Base-by-base conservation (phyloP, 2,888 invertebrate species). In the Watsonalla binaria region DNA sequence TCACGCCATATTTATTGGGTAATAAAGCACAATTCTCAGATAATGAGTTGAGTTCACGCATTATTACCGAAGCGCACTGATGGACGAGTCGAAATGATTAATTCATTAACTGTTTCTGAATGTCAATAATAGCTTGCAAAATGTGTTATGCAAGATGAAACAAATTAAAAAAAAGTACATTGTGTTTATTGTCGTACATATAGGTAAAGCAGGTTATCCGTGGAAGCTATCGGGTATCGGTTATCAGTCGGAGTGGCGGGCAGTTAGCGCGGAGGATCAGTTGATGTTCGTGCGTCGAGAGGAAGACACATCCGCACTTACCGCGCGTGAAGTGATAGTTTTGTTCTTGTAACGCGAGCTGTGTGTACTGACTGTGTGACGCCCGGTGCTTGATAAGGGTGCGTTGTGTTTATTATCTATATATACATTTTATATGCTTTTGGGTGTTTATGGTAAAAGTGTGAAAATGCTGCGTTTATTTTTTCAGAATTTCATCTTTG, bases 271-370 rank as follows among this genome's bases (percentile, higher is more conserved):
- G 59, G 74, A 76, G 72, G 78, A 76, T 68, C 89, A 90, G 90
- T 90, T 88, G 89, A 90, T 89, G 89, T 69, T 82, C 84, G 89
- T 76, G 84, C 89, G 88, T 72, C 78, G 84, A 71, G 77, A 79
- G 80, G 88, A 88, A 82, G 88, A 87, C 86, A 85, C 89, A 86
- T 82, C 86, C 84, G 84, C 74, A 42, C 42, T 42, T 8, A 42
- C 78, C 73, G 79, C 71, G 58, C 53, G 58, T 63, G 60, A 77
- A 76, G 80, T 72, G 72, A 59, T 66, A 73, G 63, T 74, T 68
- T 56, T 70, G 82, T 82, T 78, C 66, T 72, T 57, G 14, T 15
- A 49, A 6, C 8, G 84, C 81, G 78, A 73, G 70, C 72, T 76
- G 78, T 74, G 74, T 63, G 70, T 57, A 56, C 71, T 70, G 65